Evolutionary conservation across 2,113 vertebrate genomes (phyloP).

Genomic region (Paradoxurus hermaphroditus): DNA sequence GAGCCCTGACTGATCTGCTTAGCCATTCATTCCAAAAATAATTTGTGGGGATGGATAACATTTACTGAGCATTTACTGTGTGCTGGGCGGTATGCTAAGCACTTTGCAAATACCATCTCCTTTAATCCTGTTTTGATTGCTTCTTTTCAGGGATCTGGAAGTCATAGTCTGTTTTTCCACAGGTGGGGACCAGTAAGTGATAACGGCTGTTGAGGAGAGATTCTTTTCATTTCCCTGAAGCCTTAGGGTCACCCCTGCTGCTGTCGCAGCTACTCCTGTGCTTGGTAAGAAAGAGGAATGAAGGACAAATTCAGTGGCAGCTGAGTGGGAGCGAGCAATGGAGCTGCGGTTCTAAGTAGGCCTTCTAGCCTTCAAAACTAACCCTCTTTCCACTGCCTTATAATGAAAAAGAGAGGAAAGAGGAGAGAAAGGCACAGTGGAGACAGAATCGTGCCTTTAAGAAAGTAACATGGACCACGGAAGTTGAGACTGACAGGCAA

Average conservation of each 20-base stretch:
- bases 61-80: conserved; percentile 25
- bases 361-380: neutral
- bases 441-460: neutral
- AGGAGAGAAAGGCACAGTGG: neutral
- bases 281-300: neutral
- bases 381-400: neutral
- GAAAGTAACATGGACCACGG: neutral
- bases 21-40: conserved; percentile 25
- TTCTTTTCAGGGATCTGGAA: conserved; percentile 31
- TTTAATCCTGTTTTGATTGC: conserved; percentile 31
- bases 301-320: neutral
- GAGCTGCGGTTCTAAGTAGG: neutral
- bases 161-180: neutral
- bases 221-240: neutral
- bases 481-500: neutral
- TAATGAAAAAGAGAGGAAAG: neutral
- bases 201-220: neutral
- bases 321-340: neutral
- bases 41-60: conserved; percentile 1
- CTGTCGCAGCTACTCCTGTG: neutral
- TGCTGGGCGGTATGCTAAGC: neutral
- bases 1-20: neutral
- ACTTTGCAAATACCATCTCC: conserved; percentile 20
- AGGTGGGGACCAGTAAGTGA: neutral
- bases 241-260: neutral